Conservation (phyloP, 2,797 vertebrate genomes). For the Amphiprion clarkii region DNA sequence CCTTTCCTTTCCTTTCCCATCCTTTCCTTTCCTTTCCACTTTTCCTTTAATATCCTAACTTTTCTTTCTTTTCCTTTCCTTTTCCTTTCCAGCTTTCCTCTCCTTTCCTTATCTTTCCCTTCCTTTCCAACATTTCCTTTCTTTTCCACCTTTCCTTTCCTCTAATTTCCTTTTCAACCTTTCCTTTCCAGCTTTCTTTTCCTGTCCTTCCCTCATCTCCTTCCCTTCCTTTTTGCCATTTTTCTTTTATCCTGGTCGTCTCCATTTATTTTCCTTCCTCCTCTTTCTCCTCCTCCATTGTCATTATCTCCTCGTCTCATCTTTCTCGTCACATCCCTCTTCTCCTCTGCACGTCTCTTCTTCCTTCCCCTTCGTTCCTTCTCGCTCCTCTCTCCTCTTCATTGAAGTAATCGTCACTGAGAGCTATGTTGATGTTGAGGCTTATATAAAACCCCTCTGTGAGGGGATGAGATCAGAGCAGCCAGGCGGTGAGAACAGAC, state of each 20-base stretch:
- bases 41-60: too few species aligned
- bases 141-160: neutral
- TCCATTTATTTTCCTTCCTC: too few species aligned
- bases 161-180: neutral
- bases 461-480: constrained; percentile 67
- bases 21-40: too few species aligned
- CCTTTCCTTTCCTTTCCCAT: too few species aligned
- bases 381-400: constrained; percentile 27
- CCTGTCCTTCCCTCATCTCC: neutral
- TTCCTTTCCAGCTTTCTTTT: neutral
- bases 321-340: neutral
- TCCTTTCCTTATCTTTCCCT: neutral
- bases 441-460: constrained; percentile 61
- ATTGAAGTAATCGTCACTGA: constrained; percentile 48
- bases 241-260: neutral
- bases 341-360: neutral
- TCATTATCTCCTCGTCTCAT: neutral
- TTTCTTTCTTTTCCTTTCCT: too few species aligned
- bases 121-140: too few species aligned
- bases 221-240: neutral
- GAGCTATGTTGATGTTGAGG: constrained; percentile 61
- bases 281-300: too few species aligned
- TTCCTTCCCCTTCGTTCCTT: neutral
- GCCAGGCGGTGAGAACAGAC: constrained; percentile 67
- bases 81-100: too few species aligned